Base-by-base conservation (phyloP, 2,113 vertebrate genomes). In the Alligator sinensis region DNA sequence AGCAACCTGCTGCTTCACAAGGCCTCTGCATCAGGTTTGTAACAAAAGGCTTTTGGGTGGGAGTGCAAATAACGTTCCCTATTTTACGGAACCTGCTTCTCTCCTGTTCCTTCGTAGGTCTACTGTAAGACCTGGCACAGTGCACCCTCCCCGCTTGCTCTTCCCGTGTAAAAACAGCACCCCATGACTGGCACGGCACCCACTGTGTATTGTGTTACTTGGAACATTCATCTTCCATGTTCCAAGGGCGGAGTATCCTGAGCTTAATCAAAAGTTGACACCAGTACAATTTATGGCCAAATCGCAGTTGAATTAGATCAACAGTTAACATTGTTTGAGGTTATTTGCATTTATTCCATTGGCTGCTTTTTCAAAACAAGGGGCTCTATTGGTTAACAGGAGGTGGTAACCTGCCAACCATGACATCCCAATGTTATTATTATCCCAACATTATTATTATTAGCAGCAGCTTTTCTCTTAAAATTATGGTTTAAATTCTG, bases 1-100 rank as follows among this genome's bases (percentile, higher is more conserved):
- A 92, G 87, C 91, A 95, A 95, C 93, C 90, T 96, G 96, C 94
- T 94, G n/a, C 74, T 90, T 92, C 58, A 82, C 88, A 94, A 78
- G 93, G 90, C 91, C 47, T 16, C 16, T 21, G 57, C 18, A 38
- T 80, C 84, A 63, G 0, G 0, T 63, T 92, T 3, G 0, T 91
- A 88, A 80, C 60, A 38, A 60, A 70, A 90, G 27, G 70, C 75
- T 94, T 89, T 62, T 25, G 25, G 90, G 54, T 60, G 57, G n/a
- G 72, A 66, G 34, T 38, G 24, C 30, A 72, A 72, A 70, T 66
- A n/a, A 55, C 80, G 22, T 84, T 12, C 54, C 13, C 25, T 80
- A 22, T 86, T 80, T 74, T 63, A 58, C 17, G 60, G 76, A 3
- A 2, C 30, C 0, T 4, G 7, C 55, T 95, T 75, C 68, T 85